phyloP scores from a whole-genome alignment of 1,140 invertebrate species.

The Metopolophium dirhodum region DNA sequence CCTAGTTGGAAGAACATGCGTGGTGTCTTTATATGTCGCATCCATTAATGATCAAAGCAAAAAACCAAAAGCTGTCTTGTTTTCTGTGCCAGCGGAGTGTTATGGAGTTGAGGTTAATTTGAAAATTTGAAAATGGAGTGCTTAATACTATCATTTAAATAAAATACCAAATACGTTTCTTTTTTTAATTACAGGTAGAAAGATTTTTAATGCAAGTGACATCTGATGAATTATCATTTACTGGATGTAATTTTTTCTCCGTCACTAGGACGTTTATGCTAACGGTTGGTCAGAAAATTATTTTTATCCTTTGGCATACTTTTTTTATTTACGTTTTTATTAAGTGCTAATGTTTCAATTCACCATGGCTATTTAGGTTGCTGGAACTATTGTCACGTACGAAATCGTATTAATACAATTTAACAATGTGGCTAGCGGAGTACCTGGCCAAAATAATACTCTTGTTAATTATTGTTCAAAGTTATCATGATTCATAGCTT shows the following conservation, averaged over 20 bases:
- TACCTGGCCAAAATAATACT: neutral
- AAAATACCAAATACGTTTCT: neutral
- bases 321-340: neutral
- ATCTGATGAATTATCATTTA: conserved; percentile 69
- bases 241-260: conserved; percentile 72
- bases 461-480: neutral
- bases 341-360: neutral
- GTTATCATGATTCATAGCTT: neutral
- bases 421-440: conserved; percentile 63
- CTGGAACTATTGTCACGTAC: conserved; percentile 75
- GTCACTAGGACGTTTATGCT: conserved; percentile 70
- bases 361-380: conserved; percentile 65
- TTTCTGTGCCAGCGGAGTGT: conserved; percentile 69
- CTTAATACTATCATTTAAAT: neutral
- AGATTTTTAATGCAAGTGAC: conserved; percentile 70
- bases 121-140: neutral
- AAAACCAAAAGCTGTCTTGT: conserved; percentile 68
- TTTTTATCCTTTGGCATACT: neutral
- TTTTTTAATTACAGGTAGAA: conserved; percentile 66
- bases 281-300: conserved; percentile 65
- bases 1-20: conserved; percentile 68
- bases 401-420: conserved; percentile 74
- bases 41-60: conserved; percentile 70
- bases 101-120: conserved; percentile 70
- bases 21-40: conserved; percentile 72